phyloP scores from a whole-genome alignment of 1,140 invertebrate genomes.

The Lordiphosa collinella region DNA sequence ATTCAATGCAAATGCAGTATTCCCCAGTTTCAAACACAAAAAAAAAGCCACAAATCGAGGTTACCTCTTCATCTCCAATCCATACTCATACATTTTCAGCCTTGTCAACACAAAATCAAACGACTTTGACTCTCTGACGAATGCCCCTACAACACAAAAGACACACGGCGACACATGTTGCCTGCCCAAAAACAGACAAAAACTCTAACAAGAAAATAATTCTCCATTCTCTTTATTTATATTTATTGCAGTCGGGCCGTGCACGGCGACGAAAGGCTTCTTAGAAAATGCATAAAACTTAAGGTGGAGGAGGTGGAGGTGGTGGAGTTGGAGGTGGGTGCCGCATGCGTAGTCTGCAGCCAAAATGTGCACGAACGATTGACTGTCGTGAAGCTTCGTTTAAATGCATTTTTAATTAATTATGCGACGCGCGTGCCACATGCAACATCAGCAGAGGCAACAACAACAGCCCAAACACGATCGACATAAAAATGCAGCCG shows the following conservation, averaged over 20 bases:
- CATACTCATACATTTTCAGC: slow-evolving; percentile 14
- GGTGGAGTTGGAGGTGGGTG: neutral
- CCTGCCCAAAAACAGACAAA: slow-evolving; percentile 45
- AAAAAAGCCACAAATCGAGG: slow-evolving; percentile 15
- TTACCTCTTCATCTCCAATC: slow-evolving; percentile 7
- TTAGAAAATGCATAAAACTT: slow-evolving; percentile 44
- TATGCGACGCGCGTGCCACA: slow-evolving; percentile 76
- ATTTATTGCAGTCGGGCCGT: slow-evolving; percentile 58
- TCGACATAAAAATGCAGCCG: slow-evolving; percentile 62
- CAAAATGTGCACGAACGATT: slow-evolving; percentile 72
- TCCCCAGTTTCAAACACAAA: slow-evolving; percentile 23
- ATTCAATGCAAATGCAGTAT: no score
- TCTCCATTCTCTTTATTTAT: slow-evolving; percentile 62
- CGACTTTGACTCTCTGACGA: slow-evolving; percentile 26
- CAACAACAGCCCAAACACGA: slow-evolving; percentile 38
- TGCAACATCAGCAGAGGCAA: slow-evolving; percentile 49
- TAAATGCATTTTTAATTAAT: slow-evolving; percentile 78
- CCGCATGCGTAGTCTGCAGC: slow-evolving; percentile 39
- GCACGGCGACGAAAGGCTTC: slow-evolving; percentile 68
- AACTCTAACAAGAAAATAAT: slow-evolving; percentile 65
- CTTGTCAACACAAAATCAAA: slow-evolving; percentile 54
- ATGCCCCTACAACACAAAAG: slow-evolving; percentile 19
- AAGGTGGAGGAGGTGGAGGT: no score
- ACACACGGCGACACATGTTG: slow-evolving; percentile 49
- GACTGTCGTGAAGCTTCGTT: slow-evolving; percentile 77